Percentiles rank a stretch among this genome's conserved stretches.
Conservation (phyloP, 1,140 invertebrate genomes). For the Drosophila sucinea region DNA sequence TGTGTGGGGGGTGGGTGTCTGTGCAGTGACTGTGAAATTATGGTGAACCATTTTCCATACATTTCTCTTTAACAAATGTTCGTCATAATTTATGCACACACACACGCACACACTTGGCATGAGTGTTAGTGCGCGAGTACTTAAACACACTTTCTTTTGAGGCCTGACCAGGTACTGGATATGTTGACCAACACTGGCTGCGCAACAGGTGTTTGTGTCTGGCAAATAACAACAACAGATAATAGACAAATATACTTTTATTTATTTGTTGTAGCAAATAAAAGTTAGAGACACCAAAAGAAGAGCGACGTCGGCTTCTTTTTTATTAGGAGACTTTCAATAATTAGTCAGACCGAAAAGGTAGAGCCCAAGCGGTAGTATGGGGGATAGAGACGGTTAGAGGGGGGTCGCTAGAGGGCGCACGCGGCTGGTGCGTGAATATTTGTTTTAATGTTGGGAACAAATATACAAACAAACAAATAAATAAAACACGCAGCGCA, state of each 20-base stretch:
- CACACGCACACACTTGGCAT: constrained; percentile 25
- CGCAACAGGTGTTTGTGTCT: constrained; percentile 49
- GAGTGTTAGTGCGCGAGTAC: constrained; percentile 23
- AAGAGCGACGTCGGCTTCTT: constrained; percentile 28
- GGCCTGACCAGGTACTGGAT: constrained; percentile 5
- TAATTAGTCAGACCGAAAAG: constrained; percentile 59
- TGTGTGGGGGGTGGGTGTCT: constrained; percentile 29
- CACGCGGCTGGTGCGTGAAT: constrained; percentile 62
- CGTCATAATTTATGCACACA: constrained; percentile 14
- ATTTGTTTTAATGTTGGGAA: constrained; percentile 36
- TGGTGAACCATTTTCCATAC: constrained; percentile 59
- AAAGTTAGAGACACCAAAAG: constrained; percentile 19
- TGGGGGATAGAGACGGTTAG: neutral
- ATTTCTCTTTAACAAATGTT: constrained; percentile 17
- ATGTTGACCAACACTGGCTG: constrained; percentile 18
- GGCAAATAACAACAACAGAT: constrained; percentile 20
- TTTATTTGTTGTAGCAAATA: constrained; percentile 38
- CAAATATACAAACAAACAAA: constrained; percentile 25
- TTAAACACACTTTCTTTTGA: constrained; percentile 46
- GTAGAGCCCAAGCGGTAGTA: neutral
- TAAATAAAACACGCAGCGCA: constrained; percentile 10
- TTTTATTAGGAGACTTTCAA: constrained; percentile 62
- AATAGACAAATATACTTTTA: constrained; percentile 17
- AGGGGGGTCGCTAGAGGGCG: constrained; percentile 16
- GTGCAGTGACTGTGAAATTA: constrained; percentile 70